phyloP scores from a whole-genome alignment of 2,113 vertebrate species.

The Menidia beryllina region DNA sequence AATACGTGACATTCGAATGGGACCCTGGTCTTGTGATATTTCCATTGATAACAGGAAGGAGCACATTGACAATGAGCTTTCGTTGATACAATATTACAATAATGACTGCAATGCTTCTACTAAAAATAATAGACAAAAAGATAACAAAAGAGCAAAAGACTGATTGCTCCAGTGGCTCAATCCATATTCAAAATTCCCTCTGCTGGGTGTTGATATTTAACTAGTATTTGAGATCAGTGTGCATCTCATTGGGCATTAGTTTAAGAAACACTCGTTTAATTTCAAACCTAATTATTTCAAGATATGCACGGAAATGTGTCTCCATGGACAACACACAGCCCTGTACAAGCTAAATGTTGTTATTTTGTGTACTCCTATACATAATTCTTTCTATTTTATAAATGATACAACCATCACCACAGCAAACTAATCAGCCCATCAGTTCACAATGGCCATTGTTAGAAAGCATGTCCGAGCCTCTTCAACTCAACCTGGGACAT shows the following conservation, averaged over 20 bases:
- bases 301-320: conserved; percentile 19
- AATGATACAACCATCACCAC: not conserved
- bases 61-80: not conserved
- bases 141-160: conserved; percentile 7
- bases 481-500: too few species aligned
- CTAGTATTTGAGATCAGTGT: conserved; percentile 22
- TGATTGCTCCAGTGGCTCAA: conserved; percentile 30
- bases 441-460: too few species aligned
- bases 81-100: conserved; percentile 2
- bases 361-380: too few species aligned
- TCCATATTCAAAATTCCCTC: conserved; percentile 53
- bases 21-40: not conserved
- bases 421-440: too few species aligned
- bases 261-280: conserved; percentile 43
- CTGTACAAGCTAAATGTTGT: too few species aligned
- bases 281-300: conserved; percentile 25
- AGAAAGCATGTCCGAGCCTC: too few species aligned
- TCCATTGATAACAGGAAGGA: not conserved
- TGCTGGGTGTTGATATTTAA: conserved; percentile 30
- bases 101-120: not conserved
- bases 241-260: conserved; percentile 3
- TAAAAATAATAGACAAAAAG: conserved; percentile 18
- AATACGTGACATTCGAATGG: not conserved
- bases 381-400: not conserved
- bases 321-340: not conserved